Percentiles rank a stretch among this genome's conserved stretches.
These are phyloP conservation scores for Pangasius macronema DNA, from an alignment of 2,797 vertebrate genomes.

Conservation along the genomic window DNA sequence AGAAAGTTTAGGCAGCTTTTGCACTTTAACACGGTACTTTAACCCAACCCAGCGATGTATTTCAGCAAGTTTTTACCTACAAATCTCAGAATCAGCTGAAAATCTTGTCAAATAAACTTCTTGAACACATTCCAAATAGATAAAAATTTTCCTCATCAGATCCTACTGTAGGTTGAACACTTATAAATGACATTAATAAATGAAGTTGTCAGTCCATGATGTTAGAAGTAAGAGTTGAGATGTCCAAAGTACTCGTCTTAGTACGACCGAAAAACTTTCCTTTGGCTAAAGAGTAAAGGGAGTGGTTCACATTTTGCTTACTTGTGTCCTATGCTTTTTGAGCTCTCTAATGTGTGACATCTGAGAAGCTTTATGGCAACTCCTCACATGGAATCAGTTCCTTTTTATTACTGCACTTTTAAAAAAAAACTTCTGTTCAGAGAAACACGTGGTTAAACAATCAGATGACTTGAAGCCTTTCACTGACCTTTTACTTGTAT, in stretches of 20 bases:
- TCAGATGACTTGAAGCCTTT: neutral
- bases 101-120: neutral
- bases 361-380: slow-evolving; percentile 2
- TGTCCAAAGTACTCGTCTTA: no score
- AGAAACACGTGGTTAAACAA: neutral
- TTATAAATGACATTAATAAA: neutral
- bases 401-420: neutral
- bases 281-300: no score
- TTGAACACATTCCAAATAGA: neutral
- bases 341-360: neutral
- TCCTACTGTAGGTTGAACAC: neutral
- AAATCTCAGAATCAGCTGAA: neutral
- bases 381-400: slow-evolving; percentile 18
- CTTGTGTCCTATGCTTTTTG: neutral
- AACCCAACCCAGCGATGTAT: neutral
- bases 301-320: neutral
- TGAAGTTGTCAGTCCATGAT: neutral
- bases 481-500: slow-evolving; percentile 1
- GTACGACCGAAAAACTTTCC: no score
- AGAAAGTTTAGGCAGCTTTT: neutral
- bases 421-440: slow-evolving; percentile 4
- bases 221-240: no score
- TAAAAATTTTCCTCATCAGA: neutral
- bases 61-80: neutral
- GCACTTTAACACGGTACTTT: neutral